Evolutionary conservation across 2,797 vertebrate genomes (phyloP).

Genomic region (Eidolon dupreanum): DNA sequence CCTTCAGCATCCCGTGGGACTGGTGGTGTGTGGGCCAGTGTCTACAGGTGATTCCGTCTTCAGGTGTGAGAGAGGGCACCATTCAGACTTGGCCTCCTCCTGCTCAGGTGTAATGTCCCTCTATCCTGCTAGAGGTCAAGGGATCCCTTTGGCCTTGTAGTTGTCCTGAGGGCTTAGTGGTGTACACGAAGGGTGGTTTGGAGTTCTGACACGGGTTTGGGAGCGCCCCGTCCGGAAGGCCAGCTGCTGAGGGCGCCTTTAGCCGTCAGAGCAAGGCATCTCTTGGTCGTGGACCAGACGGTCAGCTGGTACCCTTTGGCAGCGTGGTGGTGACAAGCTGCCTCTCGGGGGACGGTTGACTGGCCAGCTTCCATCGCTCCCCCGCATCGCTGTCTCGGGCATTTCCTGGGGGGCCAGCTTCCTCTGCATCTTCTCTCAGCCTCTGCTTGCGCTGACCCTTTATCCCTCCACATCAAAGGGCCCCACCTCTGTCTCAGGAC

Average conservation of each 20-base stretch:
- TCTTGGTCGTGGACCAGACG: rapidly evolving
- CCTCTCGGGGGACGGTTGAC: rapidly evolving
- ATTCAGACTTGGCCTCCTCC: not conserved
- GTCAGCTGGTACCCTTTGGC: not conserved
- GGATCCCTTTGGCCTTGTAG: not conserved
- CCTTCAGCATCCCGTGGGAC: not conserved
- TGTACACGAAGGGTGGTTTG: rapidly evolving
- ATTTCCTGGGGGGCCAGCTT: too few relatives aligned
- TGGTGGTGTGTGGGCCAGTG: too few relatives aligned
- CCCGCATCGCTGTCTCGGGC: rapidly evolving
- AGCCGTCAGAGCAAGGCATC: too few relatives aligned
- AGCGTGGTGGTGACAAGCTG: rapidly evolving
- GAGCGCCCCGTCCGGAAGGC: too few relatives aligned
- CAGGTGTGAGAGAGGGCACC: not conserved
- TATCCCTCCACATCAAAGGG: not conserved
- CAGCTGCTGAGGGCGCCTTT: not conserved
- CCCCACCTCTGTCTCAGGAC: not conserved
- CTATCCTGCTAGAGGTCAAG: not conserved
- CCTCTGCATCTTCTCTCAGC: not conserved
- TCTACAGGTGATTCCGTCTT: rapidly evolving
- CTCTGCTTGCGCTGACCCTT: not conserved
- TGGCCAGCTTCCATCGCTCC: rapidly evolving
- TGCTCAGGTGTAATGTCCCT: rapidly evolving
- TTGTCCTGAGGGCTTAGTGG: rapidly evolving
- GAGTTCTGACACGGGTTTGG: rapidly evolving